Conservation (phyloP, 2,113 vertebrate species). For the Opisthocomus hoazin region DNA sequence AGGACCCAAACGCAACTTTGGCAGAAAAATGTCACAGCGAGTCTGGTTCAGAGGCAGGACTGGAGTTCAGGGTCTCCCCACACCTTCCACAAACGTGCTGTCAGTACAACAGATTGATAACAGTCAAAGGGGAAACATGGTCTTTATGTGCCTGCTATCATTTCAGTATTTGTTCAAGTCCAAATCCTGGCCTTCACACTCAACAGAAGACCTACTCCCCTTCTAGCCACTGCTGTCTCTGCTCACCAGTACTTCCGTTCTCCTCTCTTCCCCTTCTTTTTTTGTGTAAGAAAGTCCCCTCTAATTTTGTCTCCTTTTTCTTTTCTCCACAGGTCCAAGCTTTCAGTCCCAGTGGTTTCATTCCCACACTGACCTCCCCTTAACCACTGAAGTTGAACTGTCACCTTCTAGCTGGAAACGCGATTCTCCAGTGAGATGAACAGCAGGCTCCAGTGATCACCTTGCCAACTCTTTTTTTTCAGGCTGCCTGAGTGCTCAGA, state of each 20-base stretch:
- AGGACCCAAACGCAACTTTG: background rate
- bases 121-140: background rate
- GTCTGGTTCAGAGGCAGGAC: background rate
- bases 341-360: background rate
- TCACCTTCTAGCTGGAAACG: background rate
- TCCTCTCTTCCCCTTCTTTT: background rate
- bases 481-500: background rate
- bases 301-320: background rate
- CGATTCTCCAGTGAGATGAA: background rate
- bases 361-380: background rate
- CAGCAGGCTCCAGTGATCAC: background rate
- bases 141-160: background rate
- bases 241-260: background rate
- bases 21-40: rapidly evolving
- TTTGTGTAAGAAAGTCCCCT: background rate
- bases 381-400: background rate
- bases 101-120: background rate
- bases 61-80: background rate
- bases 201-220: background rate
- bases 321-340: background rate
- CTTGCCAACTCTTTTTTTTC: background rate
- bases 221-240: background rate
- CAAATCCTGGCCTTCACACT: background rate
- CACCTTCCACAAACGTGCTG: background rate
- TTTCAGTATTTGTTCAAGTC: background rate